Percentiles rank a stretch among this genome's conserved stretches.
These are phyloP conservation scores for Lamprotornis superbus DNA, from an alignment of 2,113 vertebrate genomes.

Conservation along the genomic window DNA sequence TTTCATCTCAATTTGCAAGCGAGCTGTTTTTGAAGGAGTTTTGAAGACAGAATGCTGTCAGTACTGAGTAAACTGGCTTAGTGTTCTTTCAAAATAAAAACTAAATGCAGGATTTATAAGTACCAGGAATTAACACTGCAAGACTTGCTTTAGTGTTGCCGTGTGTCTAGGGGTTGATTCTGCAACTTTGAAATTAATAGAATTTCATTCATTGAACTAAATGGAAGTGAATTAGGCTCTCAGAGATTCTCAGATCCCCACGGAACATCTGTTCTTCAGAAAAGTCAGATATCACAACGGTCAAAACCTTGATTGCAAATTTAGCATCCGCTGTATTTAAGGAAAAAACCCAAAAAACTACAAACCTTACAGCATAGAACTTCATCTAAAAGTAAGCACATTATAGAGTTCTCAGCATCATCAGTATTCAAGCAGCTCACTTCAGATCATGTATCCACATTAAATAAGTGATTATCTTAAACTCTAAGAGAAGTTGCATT, in stretches of 20 bases:
- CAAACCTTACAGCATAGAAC: neutral
- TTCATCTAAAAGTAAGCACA: neutral
- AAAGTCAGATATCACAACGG: neutral
- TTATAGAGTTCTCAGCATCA: neutral
- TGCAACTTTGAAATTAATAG: neutral
- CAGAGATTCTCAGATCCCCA: neutral
- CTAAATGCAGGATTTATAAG: neutral
- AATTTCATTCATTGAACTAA: neutral
- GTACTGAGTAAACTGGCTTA: neutral
- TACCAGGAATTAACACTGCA: neutral
- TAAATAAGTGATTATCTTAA: neutral
- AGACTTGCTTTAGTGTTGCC: neutral
- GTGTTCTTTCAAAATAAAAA: slow-evolving; percentile 25
- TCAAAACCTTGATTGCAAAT: neutral
- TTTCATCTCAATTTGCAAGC: neutral
- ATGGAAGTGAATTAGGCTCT: neutral
- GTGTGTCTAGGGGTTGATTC: neutral
- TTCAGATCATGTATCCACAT: neutral
- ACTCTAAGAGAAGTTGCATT: neutral
- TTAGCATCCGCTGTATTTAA: neutral
- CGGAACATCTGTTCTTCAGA: neutral
- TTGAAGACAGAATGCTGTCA: neutral
- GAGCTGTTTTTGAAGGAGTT: neutral
- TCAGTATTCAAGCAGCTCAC: neutral
- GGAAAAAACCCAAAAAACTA: neutral